Base-by-base conservation (phyloP, 2,113 vertebrate genomes). In the Myodes glareolus region DNA sequence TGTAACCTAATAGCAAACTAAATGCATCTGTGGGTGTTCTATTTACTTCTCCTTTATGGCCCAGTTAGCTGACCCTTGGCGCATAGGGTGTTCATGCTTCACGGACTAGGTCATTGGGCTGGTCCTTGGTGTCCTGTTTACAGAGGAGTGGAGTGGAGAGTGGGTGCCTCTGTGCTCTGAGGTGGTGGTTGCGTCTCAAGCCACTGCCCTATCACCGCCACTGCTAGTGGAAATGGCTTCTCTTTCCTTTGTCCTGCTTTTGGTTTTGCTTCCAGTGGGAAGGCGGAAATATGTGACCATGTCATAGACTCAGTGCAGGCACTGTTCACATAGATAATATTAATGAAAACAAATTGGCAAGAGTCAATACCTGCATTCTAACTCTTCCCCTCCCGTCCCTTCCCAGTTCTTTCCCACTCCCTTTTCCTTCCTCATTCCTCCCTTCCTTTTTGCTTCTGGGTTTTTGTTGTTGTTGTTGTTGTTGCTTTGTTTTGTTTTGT, bases 31-130 rank as follows among this genome's bases (percentile, higher is more conserved):
- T 95, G 90, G 50, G 67, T 94, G 19, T 90, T 94, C 80, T 84
- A 81, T 76, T 92, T 76, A 42, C 27, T 58, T 91, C 52, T 73
- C 25, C 36, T 98, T 97, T 76, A 95, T 95, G 84, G 91, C 78
- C 68, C 13, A 13, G 13, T 93, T 88, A 95, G 80, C 55, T 70
- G 63, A 88, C 55, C 50, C 36, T 97, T 77, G 90, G 68, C 92
- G 58, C 31, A 50, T 77, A 70, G 72, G 47, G 52, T 47, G 70
- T 65, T 95, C 80, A 88, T 0, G 19, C 91, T 78, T 94, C 73
- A 87, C 85, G 73, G 73, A 61, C 42, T 65, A 94, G 86, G 73
- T 91, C 77, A 42, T 97, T 94, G 94, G 65, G 55, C 52, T 73
- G 91, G 86, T 92, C 45, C n/a, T 16, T 94, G 82, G 65, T 52